These are phyloP conservation scores for Amblyornis subalaris DNA, from an alignment of 2,113 vertebrate genomes.

Conservation along the genomic window DNA sequence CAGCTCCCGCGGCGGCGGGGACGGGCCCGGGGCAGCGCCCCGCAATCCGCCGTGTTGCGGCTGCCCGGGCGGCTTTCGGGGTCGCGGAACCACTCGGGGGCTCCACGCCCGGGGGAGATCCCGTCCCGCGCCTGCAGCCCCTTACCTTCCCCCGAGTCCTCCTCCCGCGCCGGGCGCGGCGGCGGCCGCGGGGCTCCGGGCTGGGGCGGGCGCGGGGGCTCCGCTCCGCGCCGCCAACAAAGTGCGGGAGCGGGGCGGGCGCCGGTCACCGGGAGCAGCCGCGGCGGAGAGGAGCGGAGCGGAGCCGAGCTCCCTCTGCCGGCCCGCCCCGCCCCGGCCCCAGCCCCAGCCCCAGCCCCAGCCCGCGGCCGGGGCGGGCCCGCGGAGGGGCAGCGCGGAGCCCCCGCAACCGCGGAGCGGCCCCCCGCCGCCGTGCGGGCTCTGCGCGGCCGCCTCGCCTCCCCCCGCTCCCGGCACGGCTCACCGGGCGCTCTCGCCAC, in stretches of 20 bases:
- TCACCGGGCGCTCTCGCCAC: rapidly evolving
- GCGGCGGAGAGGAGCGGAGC: background rate
- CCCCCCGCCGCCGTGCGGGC: background rate
- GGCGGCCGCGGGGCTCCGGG: background rate
- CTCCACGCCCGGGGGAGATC: background rate
- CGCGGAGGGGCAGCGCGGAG: background rate
- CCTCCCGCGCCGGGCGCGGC: background rate
- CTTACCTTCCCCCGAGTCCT: background rate
- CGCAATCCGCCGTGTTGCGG: background rate
- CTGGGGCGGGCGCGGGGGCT: background rate
- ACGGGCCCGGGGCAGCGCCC: background rate
- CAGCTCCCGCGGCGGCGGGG: background rate
- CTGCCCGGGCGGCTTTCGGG: background rate
- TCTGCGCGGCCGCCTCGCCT: background rate
- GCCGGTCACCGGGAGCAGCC: background rate
- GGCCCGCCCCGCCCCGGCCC: background rate
- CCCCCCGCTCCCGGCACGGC: background rate
- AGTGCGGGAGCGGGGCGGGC: background rate
- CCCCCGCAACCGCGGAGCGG: background rate
- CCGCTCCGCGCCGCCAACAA: background rate
- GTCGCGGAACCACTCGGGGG: background rate
- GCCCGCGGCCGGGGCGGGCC: background rate
- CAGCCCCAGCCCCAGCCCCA: background rate
- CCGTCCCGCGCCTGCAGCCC: background rate
- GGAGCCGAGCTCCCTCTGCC: background rate